Evolutionary conservation across 2,797 vertebrate genomes (phyloP).

Genomic region (Spheniscus humboldti): DNA sequence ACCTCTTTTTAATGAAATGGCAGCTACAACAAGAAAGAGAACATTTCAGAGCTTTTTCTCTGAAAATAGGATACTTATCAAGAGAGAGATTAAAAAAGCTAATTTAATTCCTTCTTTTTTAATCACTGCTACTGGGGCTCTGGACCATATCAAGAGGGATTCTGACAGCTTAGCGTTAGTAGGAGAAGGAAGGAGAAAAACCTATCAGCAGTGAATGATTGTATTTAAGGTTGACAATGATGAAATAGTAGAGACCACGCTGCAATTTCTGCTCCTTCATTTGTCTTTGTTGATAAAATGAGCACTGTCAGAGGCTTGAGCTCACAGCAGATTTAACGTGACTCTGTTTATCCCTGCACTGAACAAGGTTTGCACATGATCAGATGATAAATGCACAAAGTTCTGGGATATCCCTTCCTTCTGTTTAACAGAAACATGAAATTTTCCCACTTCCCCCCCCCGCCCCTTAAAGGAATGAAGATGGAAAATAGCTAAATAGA

Average conservation of each 20-base stretch:
- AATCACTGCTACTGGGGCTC: neutral
- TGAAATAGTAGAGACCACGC: constrained; percentile 59
- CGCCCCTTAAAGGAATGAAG: neutral
- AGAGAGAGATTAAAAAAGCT: neutral
- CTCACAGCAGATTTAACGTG: constrained; percentile 64
- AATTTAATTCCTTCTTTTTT: neutral
- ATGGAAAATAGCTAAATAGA: neutral
- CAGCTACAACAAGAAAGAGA: neutral
- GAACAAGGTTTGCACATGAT: constrained; percentile 44
- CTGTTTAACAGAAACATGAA: neutral
- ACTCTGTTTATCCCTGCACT: constrained; percentile 56
- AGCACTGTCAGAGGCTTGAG: constrained; percentile 69
- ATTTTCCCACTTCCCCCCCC: neutral
- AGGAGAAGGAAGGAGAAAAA: neutral
- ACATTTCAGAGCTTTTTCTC: neutral
- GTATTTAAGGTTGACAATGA: constrained; percentile 79
- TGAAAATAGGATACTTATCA: neutral
- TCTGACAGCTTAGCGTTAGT: neutral
- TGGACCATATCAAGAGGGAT: neutral
- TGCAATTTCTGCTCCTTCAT: constrained; percentile 73
- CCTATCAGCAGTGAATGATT: constrained; percentile 71
- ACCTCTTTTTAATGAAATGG: neutral
- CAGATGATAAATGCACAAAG: constrained; percentile 40
- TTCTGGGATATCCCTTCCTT: neutral
- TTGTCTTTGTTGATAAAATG: constrained; percentile 78